Evolutionary conservation across 2,113 vertebrate genomes (phyloP).

Genomic region (Gallinago jamesoni): DNA sequence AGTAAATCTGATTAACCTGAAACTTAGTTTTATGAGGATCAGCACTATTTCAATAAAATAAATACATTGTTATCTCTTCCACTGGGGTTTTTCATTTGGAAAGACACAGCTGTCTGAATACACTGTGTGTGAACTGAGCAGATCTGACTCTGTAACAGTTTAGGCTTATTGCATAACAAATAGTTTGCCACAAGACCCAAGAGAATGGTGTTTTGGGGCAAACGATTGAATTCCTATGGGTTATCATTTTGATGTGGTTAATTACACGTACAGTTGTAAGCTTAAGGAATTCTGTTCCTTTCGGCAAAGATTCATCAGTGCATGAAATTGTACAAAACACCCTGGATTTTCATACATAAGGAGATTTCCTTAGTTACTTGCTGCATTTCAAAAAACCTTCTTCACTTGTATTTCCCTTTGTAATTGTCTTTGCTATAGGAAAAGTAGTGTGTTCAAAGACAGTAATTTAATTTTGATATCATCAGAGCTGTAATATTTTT

Average conservation of each 20-base stretch:
- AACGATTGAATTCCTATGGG: neutral
- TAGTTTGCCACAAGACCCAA: neutral
- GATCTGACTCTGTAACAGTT: neutral
- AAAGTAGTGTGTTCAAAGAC: neutral
- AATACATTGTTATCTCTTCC: neutral
- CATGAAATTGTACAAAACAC: neutral
- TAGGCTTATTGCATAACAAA: neutral
- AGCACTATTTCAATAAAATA: neutral
- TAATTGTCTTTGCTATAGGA: slow-evolving; percentile 1
- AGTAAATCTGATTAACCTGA: neutral
- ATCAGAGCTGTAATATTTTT: neutral
- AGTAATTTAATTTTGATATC: neutral
- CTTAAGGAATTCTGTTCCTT: slow-evolving; percentile 11
- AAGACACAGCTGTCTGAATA: neutral
- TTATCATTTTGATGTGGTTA: slow-evolving; percentile 12
- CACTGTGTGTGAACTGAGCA: neutral
- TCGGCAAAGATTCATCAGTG: neutral
- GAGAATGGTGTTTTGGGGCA: neutral
- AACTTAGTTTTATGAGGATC: neutral
- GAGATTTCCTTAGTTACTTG: neutral
- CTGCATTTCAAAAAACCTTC: neutral
- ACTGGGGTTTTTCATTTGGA: neutral
- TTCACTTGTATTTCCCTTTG: neutral
- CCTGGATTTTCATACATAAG: neutral
- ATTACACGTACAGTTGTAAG: neutral